Percentiles rank a stretch among this genome's conserved stretches.
These are phyloP conservation scores for Diphyllodes magnificus DNA, from an alignment of 2,113 vertebrate genomes.

Conservation along the genomic window DNA sequence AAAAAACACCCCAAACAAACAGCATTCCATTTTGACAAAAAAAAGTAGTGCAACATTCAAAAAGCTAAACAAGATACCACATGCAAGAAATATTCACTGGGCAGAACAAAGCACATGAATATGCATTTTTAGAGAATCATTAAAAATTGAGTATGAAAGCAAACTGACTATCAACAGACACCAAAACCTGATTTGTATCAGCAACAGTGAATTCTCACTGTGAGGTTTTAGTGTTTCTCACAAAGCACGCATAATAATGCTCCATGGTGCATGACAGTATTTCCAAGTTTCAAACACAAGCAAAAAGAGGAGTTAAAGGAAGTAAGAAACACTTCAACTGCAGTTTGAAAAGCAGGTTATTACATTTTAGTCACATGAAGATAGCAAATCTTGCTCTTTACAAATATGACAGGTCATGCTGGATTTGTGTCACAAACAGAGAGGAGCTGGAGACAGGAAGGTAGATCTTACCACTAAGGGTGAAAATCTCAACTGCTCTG, in stretches of 20 bases:
- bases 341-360: not conserved
- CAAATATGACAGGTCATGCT: constrained; percentile 15
- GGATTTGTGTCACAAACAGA: not conserved
- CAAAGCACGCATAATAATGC: not conserved
- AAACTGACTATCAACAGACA: not conserved
- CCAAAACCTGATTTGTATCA: not conserved
- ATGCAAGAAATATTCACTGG: not conserved
- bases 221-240: not conserved
- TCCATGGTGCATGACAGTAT: not conserved
- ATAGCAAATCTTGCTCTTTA: not conserved
- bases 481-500: constrained; percentile 21
- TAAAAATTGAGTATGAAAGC: not conserved
- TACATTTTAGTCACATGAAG: not conserved
- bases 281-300: not conserved
- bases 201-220: not conserved
- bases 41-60: not conserved
- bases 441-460: not conserved
- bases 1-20: not conserved
- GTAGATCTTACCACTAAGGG: constrained; percentile 29
- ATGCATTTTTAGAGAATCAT: not conserved
- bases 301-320: not conserved
- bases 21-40: not conserved
- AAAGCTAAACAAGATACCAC: not conserved
- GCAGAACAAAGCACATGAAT: not conserved
- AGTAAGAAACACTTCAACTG: not conserved